Percentiles rank a stretch among this genome's conserved stretches.
Conservation (phyloP, 2,797 vertebrate genomes). For the Spinibarbus caldwelli region DNA sequence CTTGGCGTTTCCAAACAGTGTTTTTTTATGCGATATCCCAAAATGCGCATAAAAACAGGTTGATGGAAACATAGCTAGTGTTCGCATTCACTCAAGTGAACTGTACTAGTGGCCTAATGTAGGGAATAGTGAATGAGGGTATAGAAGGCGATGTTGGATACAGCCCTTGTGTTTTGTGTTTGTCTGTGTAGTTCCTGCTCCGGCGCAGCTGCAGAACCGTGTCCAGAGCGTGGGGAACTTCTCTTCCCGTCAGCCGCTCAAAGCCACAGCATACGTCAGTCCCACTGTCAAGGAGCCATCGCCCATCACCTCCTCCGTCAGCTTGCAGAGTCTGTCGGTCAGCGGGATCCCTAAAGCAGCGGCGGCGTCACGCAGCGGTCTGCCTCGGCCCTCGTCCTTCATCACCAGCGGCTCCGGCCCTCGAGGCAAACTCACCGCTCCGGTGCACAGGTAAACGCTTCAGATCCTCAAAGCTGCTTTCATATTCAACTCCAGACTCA, state of each 20-base stretch:
- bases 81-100: too few species aligned
- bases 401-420: slow-evolving; percentile 80
- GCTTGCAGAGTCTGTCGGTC: slow-evolving; percentile 56
- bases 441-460: slow-evolving; percentile 82
- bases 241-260: slow-evolving; percentile 83
- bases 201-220: slow-evolving; percentile 86
- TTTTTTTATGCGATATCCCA: too few species aligned
- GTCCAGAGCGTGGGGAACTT: slow-evolving; percentile 90
- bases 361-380: slow-evolving; percentile 77
- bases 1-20: too few species aligned
- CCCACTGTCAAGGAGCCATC: slow-evolving; percentile 86
- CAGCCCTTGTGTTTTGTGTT: not conserved
- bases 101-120: too few species aligned
- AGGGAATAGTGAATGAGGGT: too few species aligned
- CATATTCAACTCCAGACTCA: not conserved
- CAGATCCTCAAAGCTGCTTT: not conserved
- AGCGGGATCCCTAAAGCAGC: slow-evolving; percentile 83
- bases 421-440: slow-evolving; percentile 86
- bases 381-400: slow-evolving; percentile 86
- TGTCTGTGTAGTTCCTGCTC: slow-evolving; percentile 80
- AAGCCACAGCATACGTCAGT: slow-evolving; percentile 93
- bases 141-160: too few species aligned
- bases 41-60: not conserved
- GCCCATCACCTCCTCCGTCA: slow-evolving; percentile 69
- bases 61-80: not conserved